These are phyloP conservation scores for Lithosia quadra DNA, from an alignment of 2,888 invertebrate species.

Conservation along the genomic window DNA sequence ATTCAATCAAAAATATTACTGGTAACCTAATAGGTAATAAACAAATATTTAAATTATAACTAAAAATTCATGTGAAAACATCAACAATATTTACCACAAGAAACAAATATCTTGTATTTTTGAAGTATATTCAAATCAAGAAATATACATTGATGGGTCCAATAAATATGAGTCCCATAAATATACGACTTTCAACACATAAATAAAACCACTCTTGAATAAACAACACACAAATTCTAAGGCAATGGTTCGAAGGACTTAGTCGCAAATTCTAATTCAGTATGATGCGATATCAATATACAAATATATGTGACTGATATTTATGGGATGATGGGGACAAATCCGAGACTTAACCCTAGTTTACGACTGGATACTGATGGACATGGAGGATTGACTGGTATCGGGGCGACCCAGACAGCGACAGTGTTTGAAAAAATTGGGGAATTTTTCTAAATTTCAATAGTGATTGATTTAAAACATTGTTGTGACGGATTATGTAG, in stretches of 20 bases:
- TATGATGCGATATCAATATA: constrained; percentile 42
- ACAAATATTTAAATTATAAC: too few species aligned
- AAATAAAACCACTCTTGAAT: constrained; percentile 6
- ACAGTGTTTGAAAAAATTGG: constrained; percentile 23
- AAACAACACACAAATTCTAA: constrained; percentile 23
- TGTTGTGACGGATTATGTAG: too few species aligned
- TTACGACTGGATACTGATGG: constrained; percentile 60
- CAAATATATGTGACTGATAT: constrained; percentile 41
- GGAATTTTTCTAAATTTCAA: neutral
- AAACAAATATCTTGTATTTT: neutral
- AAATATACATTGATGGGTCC: neutral
- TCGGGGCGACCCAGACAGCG: constrained; percentile 52
- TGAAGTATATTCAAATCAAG: neutral
- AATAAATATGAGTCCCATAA: neutral
- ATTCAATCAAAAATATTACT: too few species aligned
- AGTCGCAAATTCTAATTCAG: constrained; percentile 47
- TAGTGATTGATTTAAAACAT: too few species aligned
- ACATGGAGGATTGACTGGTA: constrained; percentile 60
- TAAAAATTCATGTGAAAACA: too few species aligned
- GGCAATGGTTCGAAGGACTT: constrained; percentile 14
- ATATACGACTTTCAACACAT: neutral
- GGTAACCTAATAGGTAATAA: too few species aligned
- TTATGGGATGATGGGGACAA: constrained; percentile 38
- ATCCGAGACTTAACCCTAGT: constrained; percentile 56
- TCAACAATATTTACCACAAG: neutral